Evolutionary conservation across 2,888 invertebrate genomes (phyloP), one percentile per base, ranked within the genome.

Genomic region (Ligdia adustata): DNA sequence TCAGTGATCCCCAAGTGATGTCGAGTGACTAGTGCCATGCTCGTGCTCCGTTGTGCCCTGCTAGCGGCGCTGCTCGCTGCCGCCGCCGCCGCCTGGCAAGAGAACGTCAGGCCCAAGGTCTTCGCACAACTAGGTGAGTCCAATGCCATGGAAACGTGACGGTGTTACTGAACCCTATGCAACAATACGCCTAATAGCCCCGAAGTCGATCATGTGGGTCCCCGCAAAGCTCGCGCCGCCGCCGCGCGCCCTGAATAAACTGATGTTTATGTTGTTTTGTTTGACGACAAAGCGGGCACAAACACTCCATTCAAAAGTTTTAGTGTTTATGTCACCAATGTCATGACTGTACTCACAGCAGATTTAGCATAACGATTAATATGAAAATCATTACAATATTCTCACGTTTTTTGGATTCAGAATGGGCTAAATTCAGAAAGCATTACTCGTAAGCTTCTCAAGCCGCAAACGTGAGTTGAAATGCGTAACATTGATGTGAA

Each of bases 81-180:
- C 72, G 85, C 86, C 88, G 90, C 77, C 91, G 93, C 76, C 55
- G 94, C 95, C 74, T 96, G 96, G 96, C 96, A 96, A 93, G 96
- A 96, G 90, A 96, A 96, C 90, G 94, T 96, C 86, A 93, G 96
- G 91, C 96, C 96, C 77, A 96, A 96, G 93, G 95, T 96, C 94
- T 96, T 95, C 92, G 96, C 96, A 83, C 95, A 96, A 93, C 92
- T 96, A 93, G 96, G 96, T 96, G 88, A 95, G 96, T 93, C 60
- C 63, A 67, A 62, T 66, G 66, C 63, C 72, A 69, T 65, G 69
- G 67, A 69, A 70, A 70, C 69, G 71, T 73, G 72, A 64, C 66
- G 66, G 65, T 73, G 76, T 67, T 74, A 71, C 62, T 76, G 76
- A 76, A 79, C 79, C 69, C 75, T 54, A 55, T 75, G 68, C 73